Conservation (phyloP, 2,888 invertebrate species). For the Saturnia pavonia region DNA sequence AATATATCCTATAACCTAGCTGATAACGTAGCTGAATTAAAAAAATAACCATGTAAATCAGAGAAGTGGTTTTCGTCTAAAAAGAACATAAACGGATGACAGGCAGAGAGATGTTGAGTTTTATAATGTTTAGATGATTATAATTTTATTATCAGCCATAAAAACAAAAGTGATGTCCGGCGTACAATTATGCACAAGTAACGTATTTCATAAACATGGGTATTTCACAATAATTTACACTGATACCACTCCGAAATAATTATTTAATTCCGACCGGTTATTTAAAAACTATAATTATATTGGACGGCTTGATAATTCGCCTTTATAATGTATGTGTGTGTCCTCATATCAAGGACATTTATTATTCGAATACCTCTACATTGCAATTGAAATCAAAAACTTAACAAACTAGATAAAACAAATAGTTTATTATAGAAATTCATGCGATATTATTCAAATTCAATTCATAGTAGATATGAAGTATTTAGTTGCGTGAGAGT, state of each 20-base stretch:
- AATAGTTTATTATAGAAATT: background rate
- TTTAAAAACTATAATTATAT: conserved; percentile 21
- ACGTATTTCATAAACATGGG: conserved; percentile 40
- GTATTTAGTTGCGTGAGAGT: conserved; percentile 12
- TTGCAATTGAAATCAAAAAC: background rate
- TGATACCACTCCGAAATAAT: conserved; percentile 51
- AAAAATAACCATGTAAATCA: no score
- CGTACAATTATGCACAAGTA: conserved; percentile 17
- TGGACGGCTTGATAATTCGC: conserved; percentile 19
- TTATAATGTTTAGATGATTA: no score
- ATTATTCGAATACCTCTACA: background rate
- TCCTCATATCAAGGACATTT: background rate
- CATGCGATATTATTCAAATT: background rate
- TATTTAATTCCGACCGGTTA: conserved; percentile 47
- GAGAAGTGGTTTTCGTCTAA: no score
- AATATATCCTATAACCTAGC: no score
- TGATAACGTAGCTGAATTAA: no score
- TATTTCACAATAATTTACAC: conserved; percentile 41
- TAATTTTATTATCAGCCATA: background rate
- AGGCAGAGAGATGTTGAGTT: no score
- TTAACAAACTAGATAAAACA: background rate
- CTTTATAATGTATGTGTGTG: background rate
- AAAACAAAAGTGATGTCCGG: background rate
- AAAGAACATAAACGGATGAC: no score
- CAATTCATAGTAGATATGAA: no score